Conservation (phyloP, 2,113 vertebrate genomes). For the Chrysochloris asiatica region DNA sequence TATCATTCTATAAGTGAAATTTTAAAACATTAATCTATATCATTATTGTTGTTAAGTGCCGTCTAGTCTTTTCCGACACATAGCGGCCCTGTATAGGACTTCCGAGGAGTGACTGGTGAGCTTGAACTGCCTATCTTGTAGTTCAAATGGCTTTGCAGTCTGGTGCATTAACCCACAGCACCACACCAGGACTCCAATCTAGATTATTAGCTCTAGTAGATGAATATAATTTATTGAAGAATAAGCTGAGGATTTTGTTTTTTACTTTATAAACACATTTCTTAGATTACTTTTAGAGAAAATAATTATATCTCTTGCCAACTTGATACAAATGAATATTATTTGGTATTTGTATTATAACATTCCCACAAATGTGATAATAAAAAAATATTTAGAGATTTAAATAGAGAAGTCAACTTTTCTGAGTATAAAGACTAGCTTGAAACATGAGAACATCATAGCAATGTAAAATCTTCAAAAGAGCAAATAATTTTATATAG, state of each 20-base stretch:
- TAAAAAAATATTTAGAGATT: background rate
- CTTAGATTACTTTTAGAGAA: background rate
- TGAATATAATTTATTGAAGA: conserved; percentile 9
- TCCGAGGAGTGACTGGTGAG: too few relatives aligned
- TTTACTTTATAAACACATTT: background rate
- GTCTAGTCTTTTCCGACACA: too few relatives aligned
- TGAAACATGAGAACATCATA: background rate
- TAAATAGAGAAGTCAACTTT: conserved; percentile 6
- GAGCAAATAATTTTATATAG: conserved; percentile 32
- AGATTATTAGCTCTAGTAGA: background rate
- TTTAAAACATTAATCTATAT: background rate
- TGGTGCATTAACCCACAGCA: too few relatives aligned
- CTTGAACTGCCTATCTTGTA: too few relatives aligned
- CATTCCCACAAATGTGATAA: background rate
- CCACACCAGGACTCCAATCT: too few relatives aligned
- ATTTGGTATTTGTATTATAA: background rate
- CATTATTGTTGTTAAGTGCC: too few relatives aligned
- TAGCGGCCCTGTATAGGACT: too few relatives aligned
- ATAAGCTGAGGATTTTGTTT: background rate
- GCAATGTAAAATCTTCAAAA: conserved; percentile 67
- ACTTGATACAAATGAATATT: background rate
- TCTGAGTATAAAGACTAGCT: conserved; percentile 15
- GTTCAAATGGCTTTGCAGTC: too few relatives aligned
- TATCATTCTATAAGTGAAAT: background rate
- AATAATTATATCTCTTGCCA: background rate